These are phyloP conservation scores for Spodoptera litura DNA, from an alignment of 1,140 invertebrate genomes.

Conservation along the genomic window DNA sequence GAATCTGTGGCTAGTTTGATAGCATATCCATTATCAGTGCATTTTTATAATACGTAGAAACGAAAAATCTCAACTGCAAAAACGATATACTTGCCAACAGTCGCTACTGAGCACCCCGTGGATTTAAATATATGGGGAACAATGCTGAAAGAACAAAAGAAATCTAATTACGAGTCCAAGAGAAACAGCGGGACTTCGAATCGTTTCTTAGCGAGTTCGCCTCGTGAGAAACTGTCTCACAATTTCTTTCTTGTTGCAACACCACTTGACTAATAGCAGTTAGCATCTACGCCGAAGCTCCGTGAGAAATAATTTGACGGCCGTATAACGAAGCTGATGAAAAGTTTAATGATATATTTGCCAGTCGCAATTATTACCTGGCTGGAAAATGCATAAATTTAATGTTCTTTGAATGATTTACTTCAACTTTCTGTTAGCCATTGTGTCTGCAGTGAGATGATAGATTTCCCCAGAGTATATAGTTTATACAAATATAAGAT, in stretches of 20 bases:
- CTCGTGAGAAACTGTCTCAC: conserved; percentile 66
- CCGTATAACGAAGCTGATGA: conserved; percentile 48
- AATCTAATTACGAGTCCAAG: conserved; percentile 67
- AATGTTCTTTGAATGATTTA: conserved; percentile 14
- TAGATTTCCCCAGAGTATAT: too few relatives aligned
- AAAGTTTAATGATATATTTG: conserved; percentile 58
- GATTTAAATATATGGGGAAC: conserved; percentile 31
- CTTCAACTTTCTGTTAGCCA: not conserved
- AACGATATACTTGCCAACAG: conserved; percentile 5
- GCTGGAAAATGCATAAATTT: conserved; percentile 3
- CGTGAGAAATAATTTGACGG: conserved; percentile 60
- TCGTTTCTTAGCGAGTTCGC: conserved; percentile 50
- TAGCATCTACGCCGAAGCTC: conserved; percentile 51
- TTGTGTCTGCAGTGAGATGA: not conserved
- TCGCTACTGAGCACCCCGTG: conserved; percentile 1
- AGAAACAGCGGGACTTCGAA: conserved; percentile 64
- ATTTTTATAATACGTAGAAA: conserved; percentile 37
- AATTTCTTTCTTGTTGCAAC: conserved; percentile 64
- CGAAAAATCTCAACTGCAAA: conserved; percentile 14
- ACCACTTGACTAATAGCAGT: conserved; percentile 59
- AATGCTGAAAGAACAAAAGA: conserved; percentile 43
- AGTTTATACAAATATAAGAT: not conserved
- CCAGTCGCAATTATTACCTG: conserved; percentile 49
- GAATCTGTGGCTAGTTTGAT: conserved; percentile 52
- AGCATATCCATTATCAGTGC: conserved; percentile 46